Conservation (phyloP, 2,888 invertebrate species). For the Drosophila atripex region DNA sequence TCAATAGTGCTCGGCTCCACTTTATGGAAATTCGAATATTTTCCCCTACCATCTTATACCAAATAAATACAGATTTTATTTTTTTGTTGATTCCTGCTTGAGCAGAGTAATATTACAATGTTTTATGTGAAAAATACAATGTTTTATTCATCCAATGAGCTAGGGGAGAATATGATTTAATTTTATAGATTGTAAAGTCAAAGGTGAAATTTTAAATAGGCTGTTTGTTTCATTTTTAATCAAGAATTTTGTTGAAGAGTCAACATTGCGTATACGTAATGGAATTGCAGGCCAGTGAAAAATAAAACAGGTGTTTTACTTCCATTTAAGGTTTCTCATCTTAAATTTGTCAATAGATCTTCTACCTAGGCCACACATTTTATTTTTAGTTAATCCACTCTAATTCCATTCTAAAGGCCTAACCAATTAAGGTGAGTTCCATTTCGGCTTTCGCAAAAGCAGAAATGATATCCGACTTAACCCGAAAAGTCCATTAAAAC, state of each 20-base stretch:
- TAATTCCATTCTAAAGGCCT: slow-evolving; percentile 28
- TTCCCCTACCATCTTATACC: slow-evolving; percentile 17
- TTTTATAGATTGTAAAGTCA: neutral
- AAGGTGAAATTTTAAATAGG: neutral
- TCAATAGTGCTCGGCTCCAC: slow-evolving; percentile 8
- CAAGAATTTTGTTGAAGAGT: neutral
- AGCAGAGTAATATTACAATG: slow-evolving; percentile 26
- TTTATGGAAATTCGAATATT: slow-evolving; percentile 34
- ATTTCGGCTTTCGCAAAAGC: slow-evolving; percentile 35
- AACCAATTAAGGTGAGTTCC: slow-evolving; percentile 44
- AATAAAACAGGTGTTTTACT: no score
- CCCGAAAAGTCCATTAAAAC: slow-evolving; percentile 72
- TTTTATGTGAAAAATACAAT: slow-evolving; percentile 5
- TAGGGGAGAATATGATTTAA: neutral
- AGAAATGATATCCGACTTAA: slow-evolving; percentile 47
- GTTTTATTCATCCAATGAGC: slow-evolving; percentile 27
- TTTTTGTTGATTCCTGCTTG: slow-evolving; percentile 11
- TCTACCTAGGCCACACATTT: neutral
- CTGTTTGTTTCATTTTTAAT: neutral
- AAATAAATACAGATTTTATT: slow-evolving; percentile 24
- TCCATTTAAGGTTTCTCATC: neutral
- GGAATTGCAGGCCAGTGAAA: neutral
- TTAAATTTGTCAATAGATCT: neutral
- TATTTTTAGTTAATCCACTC: slow-evolving; percentile 27
- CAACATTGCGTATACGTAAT: slow-evolving; percentile 11